These are phyloP conservation scores for Xylota sylvarum DNA, from an alignment of 2,888 invertebrate species.

Conservation along the genomic window DNA sequence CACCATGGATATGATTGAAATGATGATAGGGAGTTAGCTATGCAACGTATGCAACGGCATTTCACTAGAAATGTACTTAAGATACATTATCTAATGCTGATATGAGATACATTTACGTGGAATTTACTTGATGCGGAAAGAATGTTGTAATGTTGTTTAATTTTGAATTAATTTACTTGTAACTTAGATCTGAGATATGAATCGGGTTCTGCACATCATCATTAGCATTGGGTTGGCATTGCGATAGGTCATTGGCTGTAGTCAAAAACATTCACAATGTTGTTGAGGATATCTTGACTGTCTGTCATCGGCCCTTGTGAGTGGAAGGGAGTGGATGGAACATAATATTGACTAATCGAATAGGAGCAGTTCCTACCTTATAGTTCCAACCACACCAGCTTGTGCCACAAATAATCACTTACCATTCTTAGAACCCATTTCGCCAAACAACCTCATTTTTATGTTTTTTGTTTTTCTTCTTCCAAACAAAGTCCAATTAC, in stretches of 20 bases:
- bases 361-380: too few species aligned
- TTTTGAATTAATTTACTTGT: constrained; percentile 2
- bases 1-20: constrained; percentile 46
- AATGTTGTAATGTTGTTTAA: neutral
- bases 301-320: too few species aligned
- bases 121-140: constrained; percentile 1
- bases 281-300: too few species aligned
- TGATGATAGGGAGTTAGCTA: constrained; percentile 15
- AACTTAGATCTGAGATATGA: neutral
- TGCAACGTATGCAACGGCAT: constrained; percentile 3
- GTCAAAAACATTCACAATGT: too few species aligned
- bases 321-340: too few species aligned
- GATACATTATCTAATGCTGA: constrained; percentile 42
- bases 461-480: too few species aligned
- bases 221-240: neutral
- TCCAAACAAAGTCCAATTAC: constrained; percentile 37
- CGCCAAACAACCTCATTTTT: constrained; percentile 31
- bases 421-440: constrained; percentile 24
- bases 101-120: constrained; percentile 19
- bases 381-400: too few species aligned
- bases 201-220: neutral
- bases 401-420: constrained; percentile 25
- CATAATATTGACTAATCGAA: too few species aligned
- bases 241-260: too few species aligned
- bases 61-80: constrained; percentile 41